Base-by-base conservation (phyloP, 2,797 vertebrate species). In the Tiaroga cobitis region DNA sequence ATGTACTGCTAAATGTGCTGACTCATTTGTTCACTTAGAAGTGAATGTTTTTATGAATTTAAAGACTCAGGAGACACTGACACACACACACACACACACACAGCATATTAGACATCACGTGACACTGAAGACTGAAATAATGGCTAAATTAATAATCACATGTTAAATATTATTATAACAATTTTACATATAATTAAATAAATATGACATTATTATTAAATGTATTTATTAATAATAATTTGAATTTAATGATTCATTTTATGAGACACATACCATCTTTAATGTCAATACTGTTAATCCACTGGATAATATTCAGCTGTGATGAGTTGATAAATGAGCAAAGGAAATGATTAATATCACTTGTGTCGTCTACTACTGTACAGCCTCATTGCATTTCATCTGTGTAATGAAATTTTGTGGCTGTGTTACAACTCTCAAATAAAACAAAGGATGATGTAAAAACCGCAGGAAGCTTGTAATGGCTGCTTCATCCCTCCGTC, bases 361-460 rank as follows among this genome's bases (percentile, higher is more conserved):
- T 10, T 56, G 63, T 15, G 21, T 24, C 19, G 16, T 19, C 46
- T 54, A 0, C 29, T 49, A 39, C 61, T 37, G 24, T 41, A 76
- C 2, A 0, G 41, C 70, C 43, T 77, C 18, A 4, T 68, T 76
- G 61, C 73, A 41, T 65, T 83, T 76, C 76, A 76, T 83, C 73
- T 75, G n/a, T 68, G 32, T 54, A 39, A 83, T 77, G 9, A 41
- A 83, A 77, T 83, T 77, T 76, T 76, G 82, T 70, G 26, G 2
- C 83, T 46, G 34, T 56, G 32, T 70, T 79, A 73, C 32, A 63
- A 59, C 41, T 80, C 43, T 73, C 41, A 54, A 80, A 80, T 74
- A 85, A 80, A 85, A 74, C 77, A 80, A 80, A 80, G 68, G 84
- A 74, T 85, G 77, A 85, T 73, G 77, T 80, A 80, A 80, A 85